These are phyloP conservation scores for Ptychadena robeensis DNA, from an alignment of 2,797 vertebrate genomes.

Conservation along the genomic window DNA sequence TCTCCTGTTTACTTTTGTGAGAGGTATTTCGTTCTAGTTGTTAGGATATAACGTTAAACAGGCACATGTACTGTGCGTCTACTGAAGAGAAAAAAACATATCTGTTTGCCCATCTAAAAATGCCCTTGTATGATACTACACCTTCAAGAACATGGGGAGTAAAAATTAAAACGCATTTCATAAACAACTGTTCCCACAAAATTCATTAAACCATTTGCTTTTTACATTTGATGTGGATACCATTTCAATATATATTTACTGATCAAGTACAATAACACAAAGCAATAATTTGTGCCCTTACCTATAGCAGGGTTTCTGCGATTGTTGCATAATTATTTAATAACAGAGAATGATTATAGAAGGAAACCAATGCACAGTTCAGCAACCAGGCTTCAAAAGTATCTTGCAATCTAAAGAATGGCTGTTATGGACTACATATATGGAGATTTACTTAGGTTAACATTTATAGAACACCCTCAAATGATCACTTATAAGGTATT, in stretches of 20 bases:
- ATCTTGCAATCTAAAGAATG: background rate
- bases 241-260: background rate
- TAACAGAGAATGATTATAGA: too few species aligned
- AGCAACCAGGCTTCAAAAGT: background rate
- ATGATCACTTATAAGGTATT: background rate
- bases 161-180: background rate
- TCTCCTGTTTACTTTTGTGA: too few species aligned
- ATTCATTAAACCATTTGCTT: background rate
- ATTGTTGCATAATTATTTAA: too few species aligned
- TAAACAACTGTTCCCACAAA: background rate
- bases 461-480: background rate
- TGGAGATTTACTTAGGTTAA: too few species aligned
- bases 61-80: background rate
- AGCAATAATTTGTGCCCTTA: background rate
- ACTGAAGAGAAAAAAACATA: background rate
- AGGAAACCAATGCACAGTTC: too few species aligned
- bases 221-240: background rate
- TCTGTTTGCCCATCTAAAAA: background rate
- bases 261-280: background rate
- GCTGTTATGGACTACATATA: background rate
- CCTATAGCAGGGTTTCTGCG: too few species aligned
- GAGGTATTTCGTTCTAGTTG: too few species aligned
- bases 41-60: background rate
- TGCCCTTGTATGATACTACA: background rate
- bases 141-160: background rate